These are phyloP conservation scores for Drosophila peninsularis DNA, from an alignment of 2,888 invertebrate genomes.

Conservation along the genomic window DNA sequence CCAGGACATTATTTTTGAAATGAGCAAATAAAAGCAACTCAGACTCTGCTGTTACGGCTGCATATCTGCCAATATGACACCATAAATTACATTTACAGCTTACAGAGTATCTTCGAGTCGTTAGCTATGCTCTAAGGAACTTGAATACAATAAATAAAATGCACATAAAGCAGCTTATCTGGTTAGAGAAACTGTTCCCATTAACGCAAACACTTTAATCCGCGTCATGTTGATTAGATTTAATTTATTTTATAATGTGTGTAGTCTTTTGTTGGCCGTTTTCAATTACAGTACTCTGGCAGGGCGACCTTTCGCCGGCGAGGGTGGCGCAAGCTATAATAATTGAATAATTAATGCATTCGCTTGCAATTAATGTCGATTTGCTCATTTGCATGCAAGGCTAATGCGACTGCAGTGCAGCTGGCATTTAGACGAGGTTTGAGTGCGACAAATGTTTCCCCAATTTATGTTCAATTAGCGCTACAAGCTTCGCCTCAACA, in stretches of 20 bases:
- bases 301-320: not conserved
- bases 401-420: slow-evolving; percentile 20
- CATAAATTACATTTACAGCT: not conserved
- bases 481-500: not conserved
- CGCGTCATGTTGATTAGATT: not conserved
- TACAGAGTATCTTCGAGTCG: not conserved
- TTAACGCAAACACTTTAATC: not conserved
- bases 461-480: not conserved
- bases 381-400: slow-evolving; percentile 6
- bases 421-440: not conserved
- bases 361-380: slow-evolving; percentile 26
- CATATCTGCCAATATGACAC: not conserved
- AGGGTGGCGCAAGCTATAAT: slow-evolving; percentile 4
- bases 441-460: slow-evolving; percentile 5
- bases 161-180: not conserved
- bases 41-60: too few relatives aligned
- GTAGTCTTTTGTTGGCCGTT: not conserved
- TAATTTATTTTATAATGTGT: slow-evolving; percentile 10
- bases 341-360: slow-evolving; percentile 24
- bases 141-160: not conserved
- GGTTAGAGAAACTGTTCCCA: not conserved
- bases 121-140: not conserved
- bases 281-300: slow-evolving; percentile 23
- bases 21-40: not conserved
- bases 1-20: too few relatives aligned